A percentile compares a stretch with the other conserved stretches of the same genome.
These are phyloP conservation scores for Diploptera punctata DNA, from an alignment of 2,888 invertebrate species.

Conservation along the genomic window DNA sequence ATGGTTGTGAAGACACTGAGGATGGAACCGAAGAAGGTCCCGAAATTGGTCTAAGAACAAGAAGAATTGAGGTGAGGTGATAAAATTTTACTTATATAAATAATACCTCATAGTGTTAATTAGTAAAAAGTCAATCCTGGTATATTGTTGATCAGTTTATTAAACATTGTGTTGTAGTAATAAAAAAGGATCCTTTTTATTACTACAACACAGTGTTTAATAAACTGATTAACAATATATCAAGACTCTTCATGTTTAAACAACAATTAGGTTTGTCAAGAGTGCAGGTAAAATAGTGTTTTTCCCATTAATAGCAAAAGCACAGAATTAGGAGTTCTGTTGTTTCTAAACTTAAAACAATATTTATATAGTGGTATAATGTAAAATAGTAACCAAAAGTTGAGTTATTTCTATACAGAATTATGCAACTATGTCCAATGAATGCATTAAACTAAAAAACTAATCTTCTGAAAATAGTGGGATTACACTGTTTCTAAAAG, in stretches of 20 bases:
- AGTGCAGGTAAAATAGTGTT: background rate
- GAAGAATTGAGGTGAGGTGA: too few species aligned
- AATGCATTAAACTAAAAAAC: background rate
- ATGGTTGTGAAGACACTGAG: too few species aligned
- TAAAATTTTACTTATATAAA: too few species aligned
- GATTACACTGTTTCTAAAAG: background rate
- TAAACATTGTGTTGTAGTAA: background rate
- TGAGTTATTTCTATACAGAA: background rate
- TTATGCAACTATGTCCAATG: background rate
- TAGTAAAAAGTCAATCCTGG: too few species aligned
- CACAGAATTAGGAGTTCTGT: background rate
- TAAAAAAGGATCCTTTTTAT: too few species aligned
- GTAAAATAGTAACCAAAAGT: background rate
- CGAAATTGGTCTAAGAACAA: too few species aligned
- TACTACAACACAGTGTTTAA: constrained; percentile 3
- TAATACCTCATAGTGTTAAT: too few species aligned
- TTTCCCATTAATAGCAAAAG: background rate
- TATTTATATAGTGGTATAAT: too few species aligned
- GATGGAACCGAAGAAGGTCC: too few species aligned
- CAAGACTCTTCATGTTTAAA: background rate
- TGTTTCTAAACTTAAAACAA: too few species aligned
- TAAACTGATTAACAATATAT: background rate
- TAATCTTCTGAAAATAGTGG: background rate
- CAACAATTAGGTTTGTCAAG: background rate
- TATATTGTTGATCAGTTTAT: background rate